These are phyloP conservation scores for Sipha maydis DNA, from an alignment of 2,888 invertebrate genomes.

Conservation along the genomic window DNA sequence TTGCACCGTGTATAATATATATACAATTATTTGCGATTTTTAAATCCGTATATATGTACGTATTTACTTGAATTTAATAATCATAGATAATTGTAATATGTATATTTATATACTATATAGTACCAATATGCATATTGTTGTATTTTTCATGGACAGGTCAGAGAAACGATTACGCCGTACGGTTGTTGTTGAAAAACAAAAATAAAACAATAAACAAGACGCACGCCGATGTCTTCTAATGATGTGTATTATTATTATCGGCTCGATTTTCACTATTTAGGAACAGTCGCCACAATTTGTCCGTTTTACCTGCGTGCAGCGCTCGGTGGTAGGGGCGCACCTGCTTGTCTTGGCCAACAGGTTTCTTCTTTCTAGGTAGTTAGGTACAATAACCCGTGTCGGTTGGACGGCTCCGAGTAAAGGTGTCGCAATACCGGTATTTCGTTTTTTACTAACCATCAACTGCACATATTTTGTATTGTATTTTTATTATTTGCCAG, in stretches of 20 bases:
- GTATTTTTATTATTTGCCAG: background rate
- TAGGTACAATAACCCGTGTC: constrained; percentile 62
- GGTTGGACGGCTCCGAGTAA: constrained; percentile 57
- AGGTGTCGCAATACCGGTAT: constrained; percentile 50
- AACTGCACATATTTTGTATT: constrained; percentile 9
- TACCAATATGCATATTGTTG: background rate
- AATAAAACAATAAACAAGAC: constrained; percentile 27
- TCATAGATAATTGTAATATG: too few relatives aligned
- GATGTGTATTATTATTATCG: constrained; percentile 31
- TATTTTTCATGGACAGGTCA: background rate
- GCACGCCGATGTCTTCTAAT: background rate
- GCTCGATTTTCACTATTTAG: constrained; percentile 49
- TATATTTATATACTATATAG: too few relatives aligned
- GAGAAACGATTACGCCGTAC: background rate
- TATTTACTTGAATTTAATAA: too few relatives aligned
- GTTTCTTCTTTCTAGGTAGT: constrained; percentile 60
- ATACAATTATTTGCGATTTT: too few relatives aligned
- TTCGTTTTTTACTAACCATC: constrained; percentile 28
- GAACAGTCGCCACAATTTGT: constrained; percentile 40
- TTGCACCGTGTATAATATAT: background rate
- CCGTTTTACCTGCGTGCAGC: constrained; percentile 31
- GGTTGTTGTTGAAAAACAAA: background rate
- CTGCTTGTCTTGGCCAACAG: constrained; percentile 60
- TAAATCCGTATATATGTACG: too few relatives aligned
- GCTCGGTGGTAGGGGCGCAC: constrained; percentile 53